Base-by-base conservation (phyloP, 2,113 vertebrate species). In the Zapus hudsonius region DNA sequence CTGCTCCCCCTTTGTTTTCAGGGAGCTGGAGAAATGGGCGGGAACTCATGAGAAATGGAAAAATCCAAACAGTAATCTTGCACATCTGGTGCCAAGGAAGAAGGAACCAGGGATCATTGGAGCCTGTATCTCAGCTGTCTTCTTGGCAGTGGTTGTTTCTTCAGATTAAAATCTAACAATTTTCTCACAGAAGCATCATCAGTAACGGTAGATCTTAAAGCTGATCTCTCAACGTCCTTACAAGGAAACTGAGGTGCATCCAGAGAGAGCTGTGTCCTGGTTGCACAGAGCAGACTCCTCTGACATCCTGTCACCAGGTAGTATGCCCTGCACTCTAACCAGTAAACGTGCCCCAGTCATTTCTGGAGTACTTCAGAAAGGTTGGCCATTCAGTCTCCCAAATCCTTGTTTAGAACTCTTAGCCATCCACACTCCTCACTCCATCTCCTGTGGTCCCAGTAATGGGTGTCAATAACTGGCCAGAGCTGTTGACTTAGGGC, bases 131-230 rank as follows among this genome's bases (percentile, higher is more conserved):
- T 76, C 61, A 90, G 85, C 59, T 33, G 22, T 74, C 67, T 84
- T 87, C 92, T 87, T 74, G 70, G 52, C 90, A 85, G 61, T 22
- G 64, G 61, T 59, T 78, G 7, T 90, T 93, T 76, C 47, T 82
- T 94, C 47, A 83, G 67, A 81, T 92, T 82, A 88, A 90, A 89
- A 87, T 84, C 84, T 84, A 91, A 73, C 55, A 17, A 52, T 84
- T 64, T 52, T 80, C 90, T 92, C 38, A 55, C 7, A 89, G 81
- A 94, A 94, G 38, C 78, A 75, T 81, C 83, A 57, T 36, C 63
- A 9, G 25, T 76, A 33, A 55, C 81, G 29, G n/a, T n/a, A n/a
- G n/a, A 55, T 79, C 31, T 92, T 86, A 87, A 44, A 78, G 52
- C 52, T 64, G 40, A 75, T 61, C 33, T 67, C 42, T 29, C 75